Conservation (phyloP, 2,888 invertebrate genomes). For the Eristalinus sepulchralis region DNA sequence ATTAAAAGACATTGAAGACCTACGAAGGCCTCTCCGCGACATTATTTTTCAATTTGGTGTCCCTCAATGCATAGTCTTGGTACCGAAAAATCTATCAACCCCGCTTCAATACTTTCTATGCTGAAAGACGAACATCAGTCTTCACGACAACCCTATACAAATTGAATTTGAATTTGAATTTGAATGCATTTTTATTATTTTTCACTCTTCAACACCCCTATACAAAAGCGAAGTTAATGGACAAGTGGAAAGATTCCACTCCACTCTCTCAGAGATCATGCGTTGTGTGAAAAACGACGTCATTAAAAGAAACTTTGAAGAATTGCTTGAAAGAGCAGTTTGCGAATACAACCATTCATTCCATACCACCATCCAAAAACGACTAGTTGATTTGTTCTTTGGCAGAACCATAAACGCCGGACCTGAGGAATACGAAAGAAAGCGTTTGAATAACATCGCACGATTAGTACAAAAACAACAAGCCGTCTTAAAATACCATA, state of each 20-base stretch:
- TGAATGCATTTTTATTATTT: too few species aligned
- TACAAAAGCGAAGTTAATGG: constrained; percentile 45
- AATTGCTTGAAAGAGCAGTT: constrained; percentile 33
- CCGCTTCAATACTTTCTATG: constrained; percentile 24
- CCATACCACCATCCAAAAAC: constrained; percentile 53
- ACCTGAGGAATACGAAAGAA: constrained; percentile 47
- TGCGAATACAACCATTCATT: constrained; percentile 55
- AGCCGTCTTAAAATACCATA: constrained; percentile 40
- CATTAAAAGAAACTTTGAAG: constrained; percentile 27
- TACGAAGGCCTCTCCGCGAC: constrained; percentile 17
- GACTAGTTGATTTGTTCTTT: constrained; percentile 49
- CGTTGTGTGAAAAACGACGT: constrained; percentile 36
- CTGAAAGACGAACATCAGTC: constrained; percentile 31
- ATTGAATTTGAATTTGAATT: too few species aligned
- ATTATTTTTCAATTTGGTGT: constrained; percentile 6
- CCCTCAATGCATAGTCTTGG: constrained; percentile 24
- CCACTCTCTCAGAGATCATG: constrained; percentile 35
- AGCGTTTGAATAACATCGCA: constrained; percentile 29
- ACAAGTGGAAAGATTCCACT: constrained; percentile 52
- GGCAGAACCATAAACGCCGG: constrained; percentile 22
- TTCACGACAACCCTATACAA: background rate
- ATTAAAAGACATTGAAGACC: background rate
- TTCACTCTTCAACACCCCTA: too few species aligned
- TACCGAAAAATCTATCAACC: constrained; percentile 40
- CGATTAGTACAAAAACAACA: constrained; percentile 35